Conservation (phyloP, 2,113 vertebrate genomes). For the Mirza zaza region DNA sequence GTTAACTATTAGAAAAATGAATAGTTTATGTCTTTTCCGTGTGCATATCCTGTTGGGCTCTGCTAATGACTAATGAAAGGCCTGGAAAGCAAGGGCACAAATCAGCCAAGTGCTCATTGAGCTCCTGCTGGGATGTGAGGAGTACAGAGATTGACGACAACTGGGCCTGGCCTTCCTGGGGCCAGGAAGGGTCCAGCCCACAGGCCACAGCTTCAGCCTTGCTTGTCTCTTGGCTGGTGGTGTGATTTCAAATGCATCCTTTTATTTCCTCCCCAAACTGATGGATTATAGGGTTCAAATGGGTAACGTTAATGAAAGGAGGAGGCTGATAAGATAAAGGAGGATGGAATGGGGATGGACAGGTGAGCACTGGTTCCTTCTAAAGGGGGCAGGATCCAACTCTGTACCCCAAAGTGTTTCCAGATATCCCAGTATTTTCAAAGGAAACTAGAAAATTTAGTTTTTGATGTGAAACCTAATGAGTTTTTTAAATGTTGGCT, state of each 20-base stretch:
- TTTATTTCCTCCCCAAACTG: neutral
- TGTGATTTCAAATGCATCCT: neutral
- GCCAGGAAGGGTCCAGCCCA: neutral
- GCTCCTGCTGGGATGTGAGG: neutral
- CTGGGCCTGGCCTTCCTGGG: neutral
- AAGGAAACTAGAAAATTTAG: neutral
- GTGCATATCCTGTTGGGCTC: neutral
- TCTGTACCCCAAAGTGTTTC: accelerated
- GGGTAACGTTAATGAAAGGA: neutral
- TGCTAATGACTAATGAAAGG: conserved; percentile 27
- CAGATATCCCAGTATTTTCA: neutral
- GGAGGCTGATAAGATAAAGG: neutral
- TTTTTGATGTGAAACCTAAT: neutral
- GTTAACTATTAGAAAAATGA: conserved; percentile 28
- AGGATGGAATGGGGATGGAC: neutral
- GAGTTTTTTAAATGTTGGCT: neutral
- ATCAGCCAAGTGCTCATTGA: neutral
- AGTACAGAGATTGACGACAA: neutral
- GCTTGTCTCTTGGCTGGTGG: neutral
- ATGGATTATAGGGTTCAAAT: neutral
- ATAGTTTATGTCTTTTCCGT: neutral
- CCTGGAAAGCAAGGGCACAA: neutral
- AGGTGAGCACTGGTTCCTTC: accelerated
- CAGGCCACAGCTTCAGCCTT: neutral
- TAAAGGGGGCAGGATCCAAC: neutral